Conservation (phyloP, 2,888 invertebrate genomes). For the Apodemia zela region DNA sequence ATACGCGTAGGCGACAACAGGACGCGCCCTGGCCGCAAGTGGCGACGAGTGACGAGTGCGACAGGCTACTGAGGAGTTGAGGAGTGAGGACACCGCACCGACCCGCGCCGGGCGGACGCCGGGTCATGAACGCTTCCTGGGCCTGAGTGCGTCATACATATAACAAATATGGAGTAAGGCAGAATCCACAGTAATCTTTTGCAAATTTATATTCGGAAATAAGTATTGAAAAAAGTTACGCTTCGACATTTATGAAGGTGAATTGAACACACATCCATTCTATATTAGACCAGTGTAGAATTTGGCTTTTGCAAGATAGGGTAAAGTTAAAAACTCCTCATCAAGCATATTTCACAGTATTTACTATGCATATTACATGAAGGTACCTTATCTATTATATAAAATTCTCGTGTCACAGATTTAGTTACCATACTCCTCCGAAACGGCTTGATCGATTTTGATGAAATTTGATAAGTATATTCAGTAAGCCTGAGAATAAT, state of each 20-base stretch:
- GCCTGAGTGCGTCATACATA: constrained; percentile 62
- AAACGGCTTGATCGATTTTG: no score
- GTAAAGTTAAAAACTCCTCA: no score
- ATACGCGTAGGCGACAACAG: constrained; percentile 66
- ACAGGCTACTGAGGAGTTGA: constrained; percentile 35
- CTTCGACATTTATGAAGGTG: background rate
- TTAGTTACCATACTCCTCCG: no score
- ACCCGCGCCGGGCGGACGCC: constrained; percentile 57
- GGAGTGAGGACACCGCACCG: constrained; percentile 32
- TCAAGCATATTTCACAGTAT: no score
- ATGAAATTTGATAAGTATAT: no score
- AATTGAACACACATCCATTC: no score
- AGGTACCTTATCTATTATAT: no score
- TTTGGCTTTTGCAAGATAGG: no score
- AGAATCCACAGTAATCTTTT: constrained; percentile 16
- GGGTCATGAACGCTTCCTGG: constrained; percentile 51
- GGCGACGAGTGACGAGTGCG: constrained; percentile 51
- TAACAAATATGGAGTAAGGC: constrained; percentile 47
- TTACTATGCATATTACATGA: no score
- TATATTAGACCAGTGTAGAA: no score
- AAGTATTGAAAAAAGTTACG: background rate
- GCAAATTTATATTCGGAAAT: constrained; percentile 11
- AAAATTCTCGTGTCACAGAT: no score
- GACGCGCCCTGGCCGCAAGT: constrained; percentile 62
- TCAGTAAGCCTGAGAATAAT: no score